Conservation (phyloP, 2,888 invertebrate genomes). For the Drosophila koepferae region DNA sequence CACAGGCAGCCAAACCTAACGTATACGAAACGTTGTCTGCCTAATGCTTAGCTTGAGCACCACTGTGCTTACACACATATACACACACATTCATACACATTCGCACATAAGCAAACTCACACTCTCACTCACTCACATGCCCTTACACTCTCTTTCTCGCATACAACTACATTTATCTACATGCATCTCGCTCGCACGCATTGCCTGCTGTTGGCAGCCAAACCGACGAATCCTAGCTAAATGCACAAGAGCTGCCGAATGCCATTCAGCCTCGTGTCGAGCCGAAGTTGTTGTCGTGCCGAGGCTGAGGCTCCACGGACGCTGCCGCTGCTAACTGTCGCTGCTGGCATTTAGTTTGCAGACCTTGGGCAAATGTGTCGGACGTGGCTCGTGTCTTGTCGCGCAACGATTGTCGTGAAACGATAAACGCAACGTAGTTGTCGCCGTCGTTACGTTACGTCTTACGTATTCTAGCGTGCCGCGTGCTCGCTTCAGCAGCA, state of each 20-base stretch:
- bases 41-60: conserved; percentile 37
- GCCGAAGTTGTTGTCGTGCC: conserved; percentile 17
- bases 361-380: conserved; percentile 82
- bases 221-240: conserved; percentile 77
- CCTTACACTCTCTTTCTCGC: conserved; percentile 2
- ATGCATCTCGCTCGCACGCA: conserved; percentile 60
- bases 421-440: conserved; percentile 18
- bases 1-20: conserved; percentile 32
- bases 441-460: conserved; percentile 60
- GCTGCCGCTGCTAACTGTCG: background rate
- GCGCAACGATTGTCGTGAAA: conserved; percentile 4
- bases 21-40: conserved; percentile 45
- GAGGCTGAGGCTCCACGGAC: conserved; percentile 15
- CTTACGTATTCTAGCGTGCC: conserved; percentile 54
- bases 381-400: conserved; percentile 57
- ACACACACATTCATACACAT: conserved; percentile 2
- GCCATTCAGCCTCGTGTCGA: conserved; percentile 29
- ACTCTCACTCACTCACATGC: conserved; percentile 2
- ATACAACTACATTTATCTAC: conserved; percentile 54
- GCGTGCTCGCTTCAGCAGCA: conserved; percentile 20
- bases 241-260: conserved; percentile 50
- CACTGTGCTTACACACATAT: conserved; percentile 4
- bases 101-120: conserved; percentile 20
- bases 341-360: conserved; percentile 75
- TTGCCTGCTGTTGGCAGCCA: conserved; percentile 40